Conservation (phyloP, 1,140 invertebrate species). For the Holcopasites calliopsidis region DNA sequence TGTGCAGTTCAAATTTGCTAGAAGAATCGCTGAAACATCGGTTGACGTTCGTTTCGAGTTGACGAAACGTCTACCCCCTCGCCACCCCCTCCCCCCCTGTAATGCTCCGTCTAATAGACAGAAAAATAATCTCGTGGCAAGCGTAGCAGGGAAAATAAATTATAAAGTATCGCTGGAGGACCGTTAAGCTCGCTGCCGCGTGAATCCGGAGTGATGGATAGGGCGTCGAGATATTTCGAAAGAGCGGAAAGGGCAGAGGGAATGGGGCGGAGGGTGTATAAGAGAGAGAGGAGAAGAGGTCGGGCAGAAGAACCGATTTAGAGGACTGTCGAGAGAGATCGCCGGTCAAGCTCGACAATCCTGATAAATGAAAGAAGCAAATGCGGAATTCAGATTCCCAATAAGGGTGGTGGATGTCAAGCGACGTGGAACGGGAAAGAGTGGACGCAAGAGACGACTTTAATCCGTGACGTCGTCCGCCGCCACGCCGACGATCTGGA, state of each 20-base stretch:
- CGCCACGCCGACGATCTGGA: slow-evolving; percentile 26
- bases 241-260: slow-evolving; percentile 1
- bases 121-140: not conserved
- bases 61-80: slow-evolving; percentile 5
- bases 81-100: too few relatives aligned
- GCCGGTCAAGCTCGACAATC: slow-evolving; percentile 67
- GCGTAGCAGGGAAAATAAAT: slow-evolving; percentile 36
- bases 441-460: slow-evolving; percentile 36
- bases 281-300: not conserved
- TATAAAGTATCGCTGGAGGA: slow-evolving; percentile 41
- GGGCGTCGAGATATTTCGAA: slow-evolving; percentile 42
- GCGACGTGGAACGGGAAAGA: slow-evolving; percentile 46
- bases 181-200: slow-evolving; percentile 39
- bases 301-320: slow-evolving; percentile 26
- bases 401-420: slow-evolving; percentile 43
- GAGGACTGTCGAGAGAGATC: slow-evolving; percentile 44
- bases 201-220: slow-evolving; percentile 47
- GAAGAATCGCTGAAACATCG: slow-evolving; percentile 6
- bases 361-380: slow-evolving; percentile 76
- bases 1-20: slow-evolving; percentile 33
- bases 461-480: slow-evolving; percentile 39
- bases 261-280: not conserved
- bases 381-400: slow-evolving; percentile 63
- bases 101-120: not conserved
- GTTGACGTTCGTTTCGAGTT: slow-evolving; percentile 7